Conservation (phyloP, 1,140 invertebrate genomes). For the Coptotermes formosanus region DNA sequence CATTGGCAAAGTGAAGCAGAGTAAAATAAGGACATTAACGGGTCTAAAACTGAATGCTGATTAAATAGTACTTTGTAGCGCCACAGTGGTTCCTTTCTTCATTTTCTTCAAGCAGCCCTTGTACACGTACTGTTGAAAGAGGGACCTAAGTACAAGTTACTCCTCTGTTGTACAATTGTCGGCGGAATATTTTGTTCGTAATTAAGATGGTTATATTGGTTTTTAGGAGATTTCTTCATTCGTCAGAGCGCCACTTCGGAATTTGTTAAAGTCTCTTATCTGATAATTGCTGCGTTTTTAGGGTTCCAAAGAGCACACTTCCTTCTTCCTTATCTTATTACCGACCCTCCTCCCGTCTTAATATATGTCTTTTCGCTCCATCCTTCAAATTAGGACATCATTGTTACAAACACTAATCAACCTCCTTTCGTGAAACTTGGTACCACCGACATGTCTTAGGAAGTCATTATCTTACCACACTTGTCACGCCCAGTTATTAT, state of each 20-base stretch:
- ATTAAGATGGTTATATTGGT: not conserved
- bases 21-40: constrained; percentile 13
- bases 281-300: not conserved
- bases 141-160: not conserved
- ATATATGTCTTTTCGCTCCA: too few species aligned
- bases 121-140: not conserved
- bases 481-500: too few species aligned
- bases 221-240: not conserved
- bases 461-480: too few species aligned
- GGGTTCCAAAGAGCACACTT: too few species aligned
- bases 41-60: not conserved
- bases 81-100: not conserved
- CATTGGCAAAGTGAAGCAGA: not conserved
- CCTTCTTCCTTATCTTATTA: too few species aligned
- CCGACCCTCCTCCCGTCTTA: too few species aligned
- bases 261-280: not conserved
- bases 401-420: too few species aligned
- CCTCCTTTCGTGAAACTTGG: too few species aligned
- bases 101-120: not conserved
- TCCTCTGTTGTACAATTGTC: not conserved
- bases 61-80: not conserved
- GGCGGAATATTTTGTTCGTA: not conserved
- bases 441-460: too few species aligned
- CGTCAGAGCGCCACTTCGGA: not conserved
- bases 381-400: too few species aligned